A percentile compares a stretch with the other conserved stretches of the same genome.
Evolutionary conservation across 2,797 vertebrate genomes (phyloP).

Genomic region (Microhierax caerulescens): DNA sequence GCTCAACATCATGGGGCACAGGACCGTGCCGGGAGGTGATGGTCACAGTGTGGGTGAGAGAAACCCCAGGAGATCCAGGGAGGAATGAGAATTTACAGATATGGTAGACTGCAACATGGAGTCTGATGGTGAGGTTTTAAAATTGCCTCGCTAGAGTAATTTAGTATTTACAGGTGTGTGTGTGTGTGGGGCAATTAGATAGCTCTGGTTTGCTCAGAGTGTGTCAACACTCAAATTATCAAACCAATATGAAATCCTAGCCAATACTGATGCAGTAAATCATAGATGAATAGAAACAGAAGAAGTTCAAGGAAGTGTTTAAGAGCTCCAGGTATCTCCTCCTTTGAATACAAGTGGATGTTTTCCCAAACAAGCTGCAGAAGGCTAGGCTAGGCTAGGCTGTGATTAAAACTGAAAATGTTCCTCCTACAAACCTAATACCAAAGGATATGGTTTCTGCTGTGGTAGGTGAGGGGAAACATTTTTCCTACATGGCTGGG

Average conservation of each 20-base stretch:
- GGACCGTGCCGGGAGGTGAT: not conserved
- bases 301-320: not conserved
- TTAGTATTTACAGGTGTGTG: not conserved
- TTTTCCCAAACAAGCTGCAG: not conserved
- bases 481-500: accelerated
- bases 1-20: accelerated
- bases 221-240: not conserved
- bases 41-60: not conserved
- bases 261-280: not conserved
- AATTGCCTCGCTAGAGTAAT: not conserved
- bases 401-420: not conserved
- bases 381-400: not conserved
- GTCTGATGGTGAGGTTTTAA: not conserved
- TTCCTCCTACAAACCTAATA: not conserved
- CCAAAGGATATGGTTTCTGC: not conserved
- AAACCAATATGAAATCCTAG: not conserved
- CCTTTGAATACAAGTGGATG: not conserved
- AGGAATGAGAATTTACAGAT: not conserved
- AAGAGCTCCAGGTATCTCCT: not conserved
- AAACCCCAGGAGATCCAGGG: not conserved
- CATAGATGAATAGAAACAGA: not conserved
- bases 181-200: not conserved
- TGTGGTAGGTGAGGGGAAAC: accelerated
- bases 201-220: not conserved
- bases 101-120: not conserved